Evolutionary conservation across 2,888 invertebrate genomes (phyloP), one percentile per base, ranked within the genome.

Genomic region (Drosophila parthenogenetica): DNA sequence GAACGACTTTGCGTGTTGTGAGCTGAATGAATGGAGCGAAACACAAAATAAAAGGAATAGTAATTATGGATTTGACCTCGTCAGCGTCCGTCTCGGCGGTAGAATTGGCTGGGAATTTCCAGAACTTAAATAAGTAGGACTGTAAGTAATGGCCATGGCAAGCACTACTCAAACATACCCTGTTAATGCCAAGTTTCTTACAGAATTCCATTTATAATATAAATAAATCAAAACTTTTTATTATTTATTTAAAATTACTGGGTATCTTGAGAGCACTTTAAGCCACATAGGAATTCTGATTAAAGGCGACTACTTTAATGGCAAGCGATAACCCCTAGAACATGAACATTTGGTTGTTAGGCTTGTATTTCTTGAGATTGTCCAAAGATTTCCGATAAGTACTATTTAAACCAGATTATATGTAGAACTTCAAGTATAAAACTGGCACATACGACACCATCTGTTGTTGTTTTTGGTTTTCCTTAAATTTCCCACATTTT

Each of bases 71-170:
- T 51, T 25, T 57, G 67, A 62, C 22, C 59, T 67, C 43, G 55
- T 14, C 19, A 16, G 37, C 16, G n/a, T 16, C 10, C 7, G 16
- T 7, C 25, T 25, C 11, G 32, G 11, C 19, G 22, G 22, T 5
- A 22, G 22, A 22, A 22, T 5, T 77, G 72, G 58, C 60, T 79
- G 82, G 81, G 84, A 62, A 81, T 79, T 82, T 81, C 81, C 84
- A 66, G 39, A 62, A 16, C 3, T 16, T n/a, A 57, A 55, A 49
- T 17, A 13, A 19, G 17, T 10, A 16, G 17, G 32, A 40, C 8
- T 39, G 16, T 40, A 11, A 42, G 10, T 17, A n/a, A 29, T 5
- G 13, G 5, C 1, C n/a, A 11, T 5, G 13, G 17, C 11, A 14
- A 7, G 13, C n/a, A 22, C 37, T 19, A 19, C 32, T 19, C n/a